phyloP scores from a whole-genome alignment of 2,113 vertebrate species.

The Morone saxatilis region DNA sequence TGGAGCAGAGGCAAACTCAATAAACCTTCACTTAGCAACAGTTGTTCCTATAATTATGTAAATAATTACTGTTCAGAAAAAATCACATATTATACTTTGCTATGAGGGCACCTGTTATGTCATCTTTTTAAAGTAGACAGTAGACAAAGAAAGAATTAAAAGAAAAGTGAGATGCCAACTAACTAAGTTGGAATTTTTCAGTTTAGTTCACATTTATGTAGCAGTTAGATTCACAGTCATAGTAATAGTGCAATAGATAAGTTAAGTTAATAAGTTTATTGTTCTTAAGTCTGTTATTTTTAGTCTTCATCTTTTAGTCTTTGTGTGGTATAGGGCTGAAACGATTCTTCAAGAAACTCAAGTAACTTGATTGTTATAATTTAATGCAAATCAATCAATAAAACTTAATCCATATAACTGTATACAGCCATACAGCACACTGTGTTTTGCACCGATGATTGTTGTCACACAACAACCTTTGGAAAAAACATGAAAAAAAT shows the following conservation, averaged over 20 bases:
- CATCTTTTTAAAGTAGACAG: constrained; percentile 10
- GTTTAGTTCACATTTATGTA: not conserved
- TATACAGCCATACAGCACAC: too few relatives aligned
- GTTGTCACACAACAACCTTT: too few relatives aligned
- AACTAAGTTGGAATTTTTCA: not conserved
- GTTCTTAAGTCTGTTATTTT: too few relatives aligned
- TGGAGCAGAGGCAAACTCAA: constrained; percentile 1
- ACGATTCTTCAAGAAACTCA: too few relatives aligned
- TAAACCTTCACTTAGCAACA: constrained; percentile 29
- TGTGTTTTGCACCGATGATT: too few relatives aligned
- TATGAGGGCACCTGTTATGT: constrained; percentile 20
- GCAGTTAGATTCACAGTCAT: not conserved
- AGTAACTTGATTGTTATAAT: too few relatives aligned
- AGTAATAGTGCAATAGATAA: too few relatives aligned
- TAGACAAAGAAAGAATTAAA: not conserved
- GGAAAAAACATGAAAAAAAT: too few relatives aligned
- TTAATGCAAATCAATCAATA: too few relatives aligned
- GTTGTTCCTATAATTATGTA: constrained; percentile 33
- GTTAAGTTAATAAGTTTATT: not conserved
- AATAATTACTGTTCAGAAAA: constrained; percentile 13
- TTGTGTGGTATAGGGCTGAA: not conserved
- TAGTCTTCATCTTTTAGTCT: not conserved
- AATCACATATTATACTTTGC: not conserved
- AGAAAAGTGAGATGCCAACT: not conserved
- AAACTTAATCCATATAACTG: too few relatives aligned